Base-by-base conservation (phyloP, 2,797 vertebrate genomes). In the Crypturellus tataupa region DNA sequence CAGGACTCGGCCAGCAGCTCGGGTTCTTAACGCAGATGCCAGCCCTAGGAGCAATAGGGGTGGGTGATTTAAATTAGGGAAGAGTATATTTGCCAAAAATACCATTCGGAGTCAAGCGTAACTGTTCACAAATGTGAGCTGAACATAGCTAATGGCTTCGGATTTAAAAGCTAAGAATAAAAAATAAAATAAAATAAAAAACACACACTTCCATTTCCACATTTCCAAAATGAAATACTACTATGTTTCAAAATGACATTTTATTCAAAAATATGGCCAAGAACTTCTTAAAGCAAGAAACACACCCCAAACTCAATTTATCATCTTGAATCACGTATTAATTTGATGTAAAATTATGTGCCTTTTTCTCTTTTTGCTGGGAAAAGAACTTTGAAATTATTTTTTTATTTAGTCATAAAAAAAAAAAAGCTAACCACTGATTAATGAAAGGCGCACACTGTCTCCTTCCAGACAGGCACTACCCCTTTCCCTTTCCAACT, bases 261-360 rank as follows among this genome's bases (percentile, higher is more conserved):
- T 83, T 23, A 35, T 78, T 91, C 14, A 89, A 95, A 85, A 75
- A 42, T 5, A 8, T 29, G 60, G n/a, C 42, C 77, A 91, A 79
- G 29, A 77, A 47, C 2, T 6, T 37, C 60, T 82, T 70, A 39
- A 56, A 49, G 23, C n/a, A 76, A 81, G 37, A 94, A 89, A 68
- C 33, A 68, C 33, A 42, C 31, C 62, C 29, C 49, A 53, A 87
- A 80, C 9, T 35, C 87, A 89, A 92, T 47, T 23, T n/a, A 83
- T 67, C 9, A 68, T 64, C 69, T 62, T 83, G 70, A 89, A 92
- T 44, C 7, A 68, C 47, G n/a, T 27, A 62, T 17, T 75, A 24
- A 72, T 69, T 85, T 83, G 0, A 83, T 80, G 89, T 71, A 33
- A 85, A 87, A 65, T 16, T 4, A 21, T 10, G 4, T 31, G 49